Base-by-base conservation (phyloP, 2,888 invertebrate genomes). In the Creontiades dilutus region DNA sequence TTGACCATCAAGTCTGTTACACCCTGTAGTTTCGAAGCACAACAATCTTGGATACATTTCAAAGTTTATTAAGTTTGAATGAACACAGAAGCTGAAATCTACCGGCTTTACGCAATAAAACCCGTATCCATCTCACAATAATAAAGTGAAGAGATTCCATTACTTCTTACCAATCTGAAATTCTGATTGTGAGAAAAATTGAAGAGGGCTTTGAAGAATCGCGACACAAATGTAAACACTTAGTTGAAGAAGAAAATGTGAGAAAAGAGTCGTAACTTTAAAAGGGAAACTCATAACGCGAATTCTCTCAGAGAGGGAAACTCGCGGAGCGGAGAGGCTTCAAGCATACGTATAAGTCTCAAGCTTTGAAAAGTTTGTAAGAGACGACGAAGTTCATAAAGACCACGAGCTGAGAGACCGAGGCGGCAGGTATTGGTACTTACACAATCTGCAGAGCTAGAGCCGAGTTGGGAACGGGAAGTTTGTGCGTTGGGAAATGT, bases 201-300 rank as follows among this genome's bases (percentile, higher is more conserved):
- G 2, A 37, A 37, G 37, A 37, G 37, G 37, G 37, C 37, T 37
- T 37, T 37, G 3, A 37, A 37, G 7, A 4, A 37, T 37, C 7
- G 7, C 37, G 37, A 37, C 37, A 7, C 37, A 37, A 37, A 7
- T 37, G 37, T 37, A 7, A 37, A 37, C 7, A 37, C 37, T 37
- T 37, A 37, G 37, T 37, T 37, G 37, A 37, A 37, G 7, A 37
- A 37, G 37, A 68, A 23, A 68, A 23, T 0, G 11, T 12, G 23
- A 11, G 68, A 68, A 19, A 68, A 68, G 23, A 57, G 27, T 23
- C 68, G 68, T 68, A 68, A 68, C 68, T 61, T 61, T 11, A 68
- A 57, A 68, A 23, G 1, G 68, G 23, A 68, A 68, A 68, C 68
- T 68, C 68, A 68, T 68, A 23, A 23, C 68, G 68, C 0, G 68